phyloP scores from a whole-genome alignment of 2,888 invertebrate genomes.

The Dione vanillae region DNA sequence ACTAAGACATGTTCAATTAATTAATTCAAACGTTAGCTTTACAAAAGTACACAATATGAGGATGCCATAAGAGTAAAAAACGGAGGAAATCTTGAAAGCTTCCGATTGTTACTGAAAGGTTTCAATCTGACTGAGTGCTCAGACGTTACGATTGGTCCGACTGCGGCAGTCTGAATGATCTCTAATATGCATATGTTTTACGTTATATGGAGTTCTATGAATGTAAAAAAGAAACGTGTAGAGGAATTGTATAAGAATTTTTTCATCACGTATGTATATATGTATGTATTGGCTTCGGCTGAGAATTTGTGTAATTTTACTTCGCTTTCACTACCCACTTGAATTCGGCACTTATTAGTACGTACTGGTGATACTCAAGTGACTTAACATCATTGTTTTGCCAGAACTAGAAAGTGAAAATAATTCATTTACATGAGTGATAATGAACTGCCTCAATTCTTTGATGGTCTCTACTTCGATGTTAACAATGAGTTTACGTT shows the following conservation, averaged over 20 bases:
- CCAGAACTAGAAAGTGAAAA: too few species aligned
- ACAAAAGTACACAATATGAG: slow-evolving; percentile 34
- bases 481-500: too few species aligned
- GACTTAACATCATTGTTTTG: too few species aligned
- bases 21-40: slow-evolving; percentile 11
- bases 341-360: too few species aligned
- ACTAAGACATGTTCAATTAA: not conserved
- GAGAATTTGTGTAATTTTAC: too few species aligned
- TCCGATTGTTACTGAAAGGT: slow-evolving; percentile 64
- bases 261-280: too few species aligned
- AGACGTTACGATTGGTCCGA: slow-evolving; percentile 49
- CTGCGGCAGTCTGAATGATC: slow-evolving; percentile 22
- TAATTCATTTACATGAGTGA: too few species aligned
- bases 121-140: slow-evolving; percentile 74
- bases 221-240: not conserved
- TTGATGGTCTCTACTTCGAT: too few species aligned
- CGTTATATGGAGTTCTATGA: not conserved
- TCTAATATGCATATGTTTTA: slow-evolving; percentile 26
- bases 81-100: slow-evolving; percentile 68
- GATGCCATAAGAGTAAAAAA: slow-evolving; percentile 56
- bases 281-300: not conserved
- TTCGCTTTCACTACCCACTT: too few species aligned
- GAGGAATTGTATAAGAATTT: not conserved
- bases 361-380: too few species aligned
- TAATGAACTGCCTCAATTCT: too few species aligned